Evolutionary conservation across 2,797 vertebrate genomes (phyloP).

Genomic region (Melanotaenia nigrans): DNA sequence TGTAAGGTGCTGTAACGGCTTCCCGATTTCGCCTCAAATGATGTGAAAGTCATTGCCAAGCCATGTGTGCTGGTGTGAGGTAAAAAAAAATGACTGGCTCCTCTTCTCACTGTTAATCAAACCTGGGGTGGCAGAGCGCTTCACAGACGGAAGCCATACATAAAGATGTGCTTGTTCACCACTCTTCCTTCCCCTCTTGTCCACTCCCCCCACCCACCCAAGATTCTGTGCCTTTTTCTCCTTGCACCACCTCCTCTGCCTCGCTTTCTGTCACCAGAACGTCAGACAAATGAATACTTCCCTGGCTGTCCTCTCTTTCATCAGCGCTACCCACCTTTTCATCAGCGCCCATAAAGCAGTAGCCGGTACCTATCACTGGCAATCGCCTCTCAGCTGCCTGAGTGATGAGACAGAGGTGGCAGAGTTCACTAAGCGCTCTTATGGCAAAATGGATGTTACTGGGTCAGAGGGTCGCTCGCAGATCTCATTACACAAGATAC

Average conservation of each 20-base stretch:
- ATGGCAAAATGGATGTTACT: constrained; percentile 72
- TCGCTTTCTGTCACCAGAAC: constrained; percentile 56
- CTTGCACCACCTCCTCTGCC: constrained; percentile 25
- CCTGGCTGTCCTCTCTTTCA: constrained; percentile 68
- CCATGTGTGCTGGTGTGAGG: constrained; percentile 70
- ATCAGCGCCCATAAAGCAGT: constrained; percentile 75
- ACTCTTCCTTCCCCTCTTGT: constrained; percentile 9
- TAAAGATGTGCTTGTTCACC: constrained; percentile 81
- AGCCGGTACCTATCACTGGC: constrained; percentile 71
- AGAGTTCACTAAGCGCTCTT: constrained; percentile 68
- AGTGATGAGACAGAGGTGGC: constrained; percentile 75
- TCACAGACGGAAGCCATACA: constrained; percentile 76
- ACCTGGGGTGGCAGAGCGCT: constrained; percentile 71
- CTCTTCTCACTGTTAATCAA: constrained; percentile 76
- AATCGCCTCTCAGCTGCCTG: constrained; percentile 74
- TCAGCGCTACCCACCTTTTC: constrained; percentile 78
- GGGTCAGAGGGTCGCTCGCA: constrained; percentile 70
- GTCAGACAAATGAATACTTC: constrained; percentile 79
- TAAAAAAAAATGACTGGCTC: constrained; percentile 71
- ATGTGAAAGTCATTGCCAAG: constrained; percentile 78
- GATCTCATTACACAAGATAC: constrained; percentile 67
- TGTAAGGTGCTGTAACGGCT: constrained; percentile 75
- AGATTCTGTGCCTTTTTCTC: constrained; percentile 17
- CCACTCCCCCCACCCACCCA: neutral
- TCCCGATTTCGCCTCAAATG: constrained; percentile 79